Base-by-base conservation (phyloP, 2,113 vertebrate species). In the Colius striatus region DNA sequence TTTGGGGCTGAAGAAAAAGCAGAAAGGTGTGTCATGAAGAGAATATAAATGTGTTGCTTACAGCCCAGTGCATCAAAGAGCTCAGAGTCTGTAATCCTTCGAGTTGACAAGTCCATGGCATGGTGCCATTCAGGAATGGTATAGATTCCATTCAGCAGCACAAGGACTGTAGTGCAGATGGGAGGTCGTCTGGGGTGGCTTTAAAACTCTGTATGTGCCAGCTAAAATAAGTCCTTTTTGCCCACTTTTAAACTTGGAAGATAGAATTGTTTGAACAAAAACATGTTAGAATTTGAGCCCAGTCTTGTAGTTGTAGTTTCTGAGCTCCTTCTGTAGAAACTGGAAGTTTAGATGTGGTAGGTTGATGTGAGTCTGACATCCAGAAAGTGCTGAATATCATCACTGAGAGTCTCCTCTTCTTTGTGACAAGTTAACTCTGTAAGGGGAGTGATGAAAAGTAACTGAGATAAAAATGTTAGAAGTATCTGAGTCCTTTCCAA, bases 11-110 rank as follows among this genome's bases (percentile, higher is more conserved):
- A 5, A 77, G 43, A 90, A 84, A 21, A 13, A 63, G 43, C 76
- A 91, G 66, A 87, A 92, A 90, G 90, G 93, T 91, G 79, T 90
- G 83, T 96, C 81, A 55, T 8, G 43, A 57, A 90, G 72, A 79
- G 78, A 89, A 62, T 70, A 67, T 81, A 72, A 92, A 84, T 73
- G 43, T 53, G 60, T 83, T 85, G 89, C 84, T 93, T 82, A 50
- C 71, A 92, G 74, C 70, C 87, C 78, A 47, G 32, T 0, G 25
- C 79, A 80, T 84, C 72, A 91, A 67, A 91, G 74, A 26, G 67
- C 73, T 88, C n/a, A n/a, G n/a, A n/a, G n/a, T n/a, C 79, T 92
- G 76, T 65, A 61, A 10, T 61, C 63, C 87, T 83, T 76, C 66
- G 8, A 57, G 85, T 15, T 89, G 92, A 87, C 86, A 84, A 58